Evolutionary conservation across 2,113 vertebrate species (phyloP).

Genomic region (Xenopus tropicalis): UCB_Xtro_10.0 CM004446.2:77948501-77949000

Average conservation of each 20-base stretch:
- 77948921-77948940: background rate
- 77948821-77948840: background rate
- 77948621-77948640: constrained; percentile 2
- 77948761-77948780: background rate
- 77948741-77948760: background rate
- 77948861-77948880: background rate
- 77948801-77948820: background rate
- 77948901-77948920: background rate
- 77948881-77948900: background rate
- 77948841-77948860: background rate
- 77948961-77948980: no score
- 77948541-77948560: constrained; percentile 14
- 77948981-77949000: no score
- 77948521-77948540: background rate
- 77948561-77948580: constrained; percentile 6
- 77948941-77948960: background rate
- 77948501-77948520: constrained; percentile 9
- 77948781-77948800: background rate
- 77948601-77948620: constrained; percentile 17
- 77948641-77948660: background rate
- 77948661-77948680: background rate
- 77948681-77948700: constrained; percentile 16
- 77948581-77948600: constrained; percentile 28
- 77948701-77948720: background rate
- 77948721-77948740: background rate